Evolutionary conservation across 1,140 invertebrate species (phyloP), one percentile per base, ranked within the genome.

Genomic region (Tetramorium parvispinum): DNA sequence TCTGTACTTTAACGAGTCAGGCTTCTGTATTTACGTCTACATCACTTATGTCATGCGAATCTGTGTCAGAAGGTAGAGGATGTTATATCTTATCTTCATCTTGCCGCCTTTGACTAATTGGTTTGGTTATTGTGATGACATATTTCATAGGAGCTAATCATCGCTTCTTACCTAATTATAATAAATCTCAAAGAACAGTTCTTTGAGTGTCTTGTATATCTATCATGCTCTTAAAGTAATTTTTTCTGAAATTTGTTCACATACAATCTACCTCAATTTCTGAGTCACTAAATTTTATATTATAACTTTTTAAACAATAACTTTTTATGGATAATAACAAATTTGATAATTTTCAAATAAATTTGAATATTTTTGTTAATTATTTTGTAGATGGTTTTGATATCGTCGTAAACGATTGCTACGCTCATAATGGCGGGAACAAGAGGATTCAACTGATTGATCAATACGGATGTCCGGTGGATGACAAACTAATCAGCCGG

Each of bases 361-460:
- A 76, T 75, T 83, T 91, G 91, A 43, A 10, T n/a, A 63, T 27
- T 63, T 24, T 18, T 0, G 21, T 16, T 13, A 18, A 27, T n/a
- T 43, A 53, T 68, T 68, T 92, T 89, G 83, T 95, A 98, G 98
- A 98, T 95, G 98, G 98, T 81, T 99, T 99, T 92, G 98, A 99
- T 93, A 98, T 99, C 87, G 98, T 99, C n/a, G 98, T 99, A 6
- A 99, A 98, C 93, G 98, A 99, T 93, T 99, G 98, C 94, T 98
- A 97, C 92, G 98, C 98, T 0, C 98, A 99, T 94, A 99, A 99
- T 95, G 98, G 98, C 63, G 98, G 97, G 5, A 97, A 97, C 82
- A 99, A 99, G 93, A 96, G 97, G 89, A 98, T 99, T 90, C 98
- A 98, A 92, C 96, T 99, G 53, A 99, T 99, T 79, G 98, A 99